These are phyloP conservation scores for Trachelipus rathkii DNA, from an alignment of 1,140 invertebrate species.

Conservation along the genomic window DNA sequence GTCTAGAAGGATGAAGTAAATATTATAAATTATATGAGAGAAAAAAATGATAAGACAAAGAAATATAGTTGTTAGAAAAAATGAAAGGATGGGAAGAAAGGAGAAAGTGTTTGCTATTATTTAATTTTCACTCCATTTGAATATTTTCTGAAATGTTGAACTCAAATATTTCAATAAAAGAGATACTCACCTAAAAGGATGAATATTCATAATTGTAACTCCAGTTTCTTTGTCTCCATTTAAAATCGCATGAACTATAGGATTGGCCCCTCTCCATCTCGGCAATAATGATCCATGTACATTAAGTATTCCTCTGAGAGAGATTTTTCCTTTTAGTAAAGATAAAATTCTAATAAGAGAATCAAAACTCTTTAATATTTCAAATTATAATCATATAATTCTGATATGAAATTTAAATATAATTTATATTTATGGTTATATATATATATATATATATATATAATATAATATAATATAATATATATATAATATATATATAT, in stretches of 20 bases:
- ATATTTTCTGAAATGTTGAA: too few species aligned
- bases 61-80: too few species aligned
- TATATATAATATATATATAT: too few species aligned
- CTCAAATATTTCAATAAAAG: not conserved
- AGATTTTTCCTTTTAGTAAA: not conserved
- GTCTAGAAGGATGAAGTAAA: too few species aligned
- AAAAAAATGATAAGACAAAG: too few species aligned
- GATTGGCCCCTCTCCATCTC: constrained; percentile 85
- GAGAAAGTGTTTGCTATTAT: too few species aligned
- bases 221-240: constrained; percentile 79
- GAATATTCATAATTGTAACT: constrained; percentile 82
- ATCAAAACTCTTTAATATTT: constrained; percentile 42
- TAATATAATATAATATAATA: constrained; percentile 8
- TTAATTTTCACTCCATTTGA: too few species aligned
- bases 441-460: too few species aligned
- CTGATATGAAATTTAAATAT: too few species aligned
- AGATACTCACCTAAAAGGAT: constrained; percentile 63
- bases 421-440: too few species aligned
- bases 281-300: constrained; percentile 88
- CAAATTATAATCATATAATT: not conserved
- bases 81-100: too few species aligned
- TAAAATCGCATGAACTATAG: constrained; percentile 75
- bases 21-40: too few species aligned
- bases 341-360: not conserved
- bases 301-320: constrained; percentile 77